Percentiles rank a stretch among this genome's conserved stretches.
Conservation (phyloP, 30 jellyfish, hydroid and myxozoan species). For the Nemopilema nomurai region DNA sequence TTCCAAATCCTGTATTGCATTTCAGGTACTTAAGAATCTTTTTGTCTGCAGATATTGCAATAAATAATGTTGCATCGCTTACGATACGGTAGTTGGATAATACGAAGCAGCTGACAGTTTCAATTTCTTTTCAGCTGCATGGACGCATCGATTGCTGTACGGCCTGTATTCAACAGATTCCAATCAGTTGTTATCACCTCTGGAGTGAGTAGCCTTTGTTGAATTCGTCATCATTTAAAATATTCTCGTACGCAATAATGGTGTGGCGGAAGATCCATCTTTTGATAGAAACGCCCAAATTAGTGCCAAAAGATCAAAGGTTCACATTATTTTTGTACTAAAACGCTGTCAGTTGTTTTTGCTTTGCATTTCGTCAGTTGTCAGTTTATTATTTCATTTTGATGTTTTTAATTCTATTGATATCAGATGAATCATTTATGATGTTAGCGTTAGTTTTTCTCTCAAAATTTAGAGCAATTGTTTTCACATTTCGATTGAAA, state of each 20-base stretch:
- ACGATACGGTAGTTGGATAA: background rate
- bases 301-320: too few species aligned
- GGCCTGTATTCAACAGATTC: constrained; percentile 96
- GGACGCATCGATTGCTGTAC: constrained; percentile 98
- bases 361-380: too few species aligned
- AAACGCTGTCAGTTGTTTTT: too few species aligned
- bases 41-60: background rate
- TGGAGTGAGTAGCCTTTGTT: constrained; percentile 74
- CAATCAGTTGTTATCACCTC: constrained; percentile 97
- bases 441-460: too few species aligned
- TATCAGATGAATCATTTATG: too few species aligned
- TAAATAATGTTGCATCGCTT: background rate
- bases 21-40: constrained; percentile 71
- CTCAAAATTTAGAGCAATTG: too few species aligned
- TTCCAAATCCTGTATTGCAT: constrained; percentile 95
- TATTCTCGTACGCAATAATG: background rate
- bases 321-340: too few species aligned
- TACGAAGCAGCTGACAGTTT: background rate
- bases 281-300: too few species aligned
- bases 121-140: constrained; percentile 67
- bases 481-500: too few species aligned
- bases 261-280: too few species aligned
- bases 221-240: background rate
- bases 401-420: too few species aligned
- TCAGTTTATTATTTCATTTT: too few species aligned